Base-by-base conservation (phyloP, 2,888 invertebrate species). In the Pycnomerus fuliginosus region DNA sequence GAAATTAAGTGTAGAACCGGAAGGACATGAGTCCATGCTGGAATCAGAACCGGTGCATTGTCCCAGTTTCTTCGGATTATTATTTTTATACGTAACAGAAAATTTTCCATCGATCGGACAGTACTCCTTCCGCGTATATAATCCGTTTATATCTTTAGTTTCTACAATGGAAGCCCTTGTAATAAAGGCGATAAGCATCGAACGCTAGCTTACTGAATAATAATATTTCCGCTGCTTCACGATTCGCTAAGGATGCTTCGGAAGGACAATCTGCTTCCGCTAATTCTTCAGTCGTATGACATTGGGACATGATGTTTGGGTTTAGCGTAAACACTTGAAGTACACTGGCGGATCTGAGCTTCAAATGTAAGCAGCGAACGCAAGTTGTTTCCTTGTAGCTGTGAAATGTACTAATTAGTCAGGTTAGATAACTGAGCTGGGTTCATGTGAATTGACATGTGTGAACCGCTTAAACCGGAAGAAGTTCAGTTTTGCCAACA, bases 31-130 rank as follows among this genome's bases (percentile, higher is more conserved):
- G 61, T 77, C 76, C 27, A 82, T 65, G 44, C 76, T 76, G 0
- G 83, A 82, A 11, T 75, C 73, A 29, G 74, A 74, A 3, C 74
- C 73, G 24, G 68, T 72, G 60, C 83, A 83, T 55, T 79, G 78
- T 11, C 72, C 67, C 25, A 69, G 68, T 16, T 67, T 68, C 20
- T 74, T 72, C 1, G 74, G 68, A 5, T 74, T 74, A n/a, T 52
- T 57, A 52, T 77, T 78, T 50, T 73, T 75, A 61, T 82, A 80
- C 11, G 73, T 77, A 53, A 82, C 77, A 44, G 75, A 75, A 65
- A 77, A 83, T 47, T 76, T 76, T 3, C 83, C 82, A 45, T 77
- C 78, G 44, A 83, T 76, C 8, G 84, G 82, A 48, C 84, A 84
- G 60, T 79, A 82, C 55, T 80, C 79, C 50, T 78, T 77, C 24